phyloP scores from a whole-genome alignment of 2,888 invertebrate genomes.

The Plebejus argus region DNA sequence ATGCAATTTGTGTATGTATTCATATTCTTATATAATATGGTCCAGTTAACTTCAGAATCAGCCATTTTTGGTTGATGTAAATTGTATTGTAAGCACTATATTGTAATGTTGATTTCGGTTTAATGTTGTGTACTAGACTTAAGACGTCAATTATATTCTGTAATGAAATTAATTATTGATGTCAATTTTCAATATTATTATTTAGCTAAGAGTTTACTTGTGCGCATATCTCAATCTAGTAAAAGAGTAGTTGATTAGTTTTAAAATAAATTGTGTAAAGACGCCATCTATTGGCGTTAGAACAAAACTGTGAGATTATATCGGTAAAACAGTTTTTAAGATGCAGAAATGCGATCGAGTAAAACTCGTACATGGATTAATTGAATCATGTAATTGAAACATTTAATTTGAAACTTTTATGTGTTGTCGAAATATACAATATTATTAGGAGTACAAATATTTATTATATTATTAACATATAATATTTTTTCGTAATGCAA shows the following conservation, averaged over 20 bases:
- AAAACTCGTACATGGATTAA: background rate
- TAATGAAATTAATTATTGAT: conserved; percentile 6
- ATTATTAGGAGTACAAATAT: background rate
- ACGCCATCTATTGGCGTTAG: background rate
- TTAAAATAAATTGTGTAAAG: background rate
- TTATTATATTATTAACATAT: background rate
- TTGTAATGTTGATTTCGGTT: background rate
- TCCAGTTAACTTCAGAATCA: background rate
- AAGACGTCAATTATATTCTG: conserved; percentile 26
- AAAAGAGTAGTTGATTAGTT: background rate
- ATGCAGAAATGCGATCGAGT: background rate
- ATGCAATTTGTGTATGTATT: background rate
- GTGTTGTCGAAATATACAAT: conserved; percentile 27
- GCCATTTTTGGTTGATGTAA: background rate
- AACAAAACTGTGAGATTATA: background rate
- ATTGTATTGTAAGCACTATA: background rate
- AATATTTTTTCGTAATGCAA: background rate
- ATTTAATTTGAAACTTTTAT: conserved; percentile 5
- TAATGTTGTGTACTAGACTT: background rate
- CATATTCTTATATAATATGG: background rate
- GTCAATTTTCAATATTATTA: conserved; percentile 22
- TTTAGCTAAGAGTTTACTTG: conserved; percentile 9
- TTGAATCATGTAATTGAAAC: background rate
- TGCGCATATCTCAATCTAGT: conserved; percentile 12
- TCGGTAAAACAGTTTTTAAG: background rate